A percentile compares a stretch with the other conserved stretches of the same genome.
Evolutionary conservation across 2,888 invertebrate genomes (phyloP).

Genomic region (Crossocerus cetratus): DNA sequence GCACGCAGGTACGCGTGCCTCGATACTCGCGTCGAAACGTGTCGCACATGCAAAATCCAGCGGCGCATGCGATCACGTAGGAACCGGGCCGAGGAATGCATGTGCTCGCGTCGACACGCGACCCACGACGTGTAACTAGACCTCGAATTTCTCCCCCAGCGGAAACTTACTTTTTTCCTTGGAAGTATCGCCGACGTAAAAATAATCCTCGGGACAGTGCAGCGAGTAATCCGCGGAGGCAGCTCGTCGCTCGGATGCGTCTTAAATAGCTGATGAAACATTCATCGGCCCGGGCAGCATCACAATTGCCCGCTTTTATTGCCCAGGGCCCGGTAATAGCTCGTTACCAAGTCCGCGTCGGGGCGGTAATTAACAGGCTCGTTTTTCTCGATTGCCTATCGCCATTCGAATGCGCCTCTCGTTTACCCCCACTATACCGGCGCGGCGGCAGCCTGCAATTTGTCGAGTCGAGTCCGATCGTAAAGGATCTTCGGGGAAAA

Average conservation of each 20-base stretch:
- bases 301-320: not conserved
- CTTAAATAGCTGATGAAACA: too few species aligned
- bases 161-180: too few species aligned
- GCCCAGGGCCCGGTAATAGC: not conserved
- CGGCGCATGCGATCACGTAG: not conserved
- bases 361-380: not conserved
- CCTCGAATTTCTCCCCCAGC: too few species aligned
- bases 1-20: slow-evolving; percentile 28
- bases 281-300: not conserved
- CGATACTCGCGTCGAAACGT: slow-evolving; percentile 35
- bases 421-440: not conserved
- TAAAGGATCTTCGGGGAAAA: too few species aligned
- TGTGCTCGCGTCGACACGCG: not conserved
- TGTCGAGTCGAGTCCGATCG: not conserved
- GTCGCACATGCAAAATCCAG: slow-evolving; percentile 40
- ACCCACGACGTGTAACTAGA: not conserved
- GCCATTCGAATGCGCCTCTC: not conserved
- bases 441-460: not conserved
- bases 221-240: too few species aligned
- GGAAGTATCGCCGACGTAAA: too few species aligned
- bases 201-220: too few species aligned
- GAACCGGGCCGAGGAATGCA: not conserved
- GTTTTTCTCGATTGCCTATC: not conserved
- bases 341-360: slow-evolving; percentile 21
- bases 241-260: too few species aligned